phyloP scores from a whole-genome alignment of 64 coral and sea anemone species.

The Pocillopora damicornis region DNA sequence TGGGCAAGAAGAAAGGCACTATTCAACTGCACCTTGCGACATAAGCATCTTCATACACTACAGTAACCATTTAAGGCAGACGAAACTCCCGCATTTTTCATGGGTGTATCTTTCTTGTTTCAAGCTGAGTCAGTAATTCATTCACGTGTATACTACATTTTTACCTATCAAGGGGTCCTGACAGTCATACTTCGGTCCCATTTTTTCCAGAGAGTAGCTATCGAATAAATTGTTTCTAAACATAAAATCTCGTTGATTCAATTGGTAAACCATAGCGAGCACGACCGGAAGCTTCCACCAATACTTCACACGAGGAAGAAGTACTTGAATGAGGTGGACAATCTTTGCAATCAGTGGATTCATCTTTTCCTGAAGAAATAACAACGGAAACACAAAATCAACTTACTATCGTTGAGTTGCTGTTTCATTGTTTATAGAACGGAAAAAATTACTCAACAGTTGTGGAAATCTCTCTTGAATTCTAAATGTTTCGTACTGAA shows the following conservation, averaged over 20 bases:
- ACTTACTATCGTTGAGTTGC: neutral
- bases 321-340: neutral
- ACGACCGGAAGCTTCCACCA: slow-evolving; percentile 83
- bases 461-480: no score
- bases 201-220: slow-evolving; percentile 31
- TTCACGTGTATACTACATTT: neutral
- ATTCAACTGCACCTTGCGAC: no score
- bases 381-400: neutral
- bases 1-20: no score
- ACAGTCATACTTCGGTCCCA: slow-evolving; percentile 35
- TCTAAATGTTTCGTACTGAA: no score
- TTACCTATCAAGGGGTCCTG: slow-evolving; percentile 76
- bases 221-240: slow-evolving; percentile 69
- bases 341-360: neutral
- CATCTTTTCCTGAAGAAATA: neutral
- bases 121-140: neutral
- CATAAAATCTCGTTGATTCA: slow-evolving; percentile 48
- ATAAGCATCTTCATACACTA: no score
- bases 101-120: neutral
- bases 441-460: no score
- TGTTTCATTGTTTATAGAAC: no score
- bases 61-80: no score
- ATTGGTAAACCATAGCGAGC: slow-evolving; percentile 72
- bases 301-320: neutral
- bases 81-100: neutral